Evolutionary conservation across 2,888 invertebrate species (phyloP).

Genomic region (Ophion obscuratus): DNA sequence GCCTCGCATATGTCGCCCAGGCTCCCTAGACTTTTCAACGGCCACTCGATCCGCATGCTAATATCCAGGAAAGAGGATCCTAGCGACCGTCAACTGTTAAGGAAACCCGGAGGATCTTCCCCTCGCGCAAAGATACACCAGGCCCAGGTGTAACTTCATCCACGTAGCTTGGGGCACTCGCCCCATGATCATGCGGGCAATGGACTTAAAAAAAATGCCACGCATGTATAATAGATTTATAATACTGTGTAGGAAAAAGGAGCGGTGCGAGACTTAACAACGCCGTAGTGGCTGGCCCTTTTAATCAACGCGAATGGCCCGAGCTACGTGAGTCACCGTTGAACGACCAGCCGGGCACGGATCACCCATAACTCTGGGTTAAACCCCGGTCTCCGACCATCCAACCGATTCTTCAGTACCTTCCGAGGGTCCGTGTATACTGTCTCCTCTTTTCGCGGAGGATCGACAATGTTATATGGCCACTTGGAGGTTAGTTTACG

Average conservation of each 20-base stretch:
- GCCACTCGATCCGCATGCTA: conserved; percentile 69
- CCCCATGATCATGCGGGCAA: background rate
- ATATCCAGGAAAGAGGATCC: conserved; percentile 61
- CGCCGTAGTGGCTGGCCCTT: conserved; percentile 65
- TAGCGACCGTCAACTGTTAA: conserved; percentile 10
- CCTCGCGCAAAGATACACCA: background rate
- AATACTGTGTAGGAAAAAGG: background rate
- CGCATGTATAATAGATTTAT: background rate
- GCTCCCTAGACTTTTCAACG: conserved; percentile 63
- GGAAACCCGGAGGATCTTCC: conserved; percentile 8
- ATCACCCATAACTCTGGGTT: conserved; percentile 68
- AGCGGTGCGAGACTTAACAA: background rate
- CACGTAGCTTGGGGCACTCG: background rate
- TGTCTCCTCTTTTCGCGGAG: background rate
- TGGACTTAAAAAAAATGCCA: conserved; percentile 8
- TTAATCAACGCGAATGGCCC: conserved; percentile 78
- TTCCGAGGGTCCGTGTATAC: background rate
- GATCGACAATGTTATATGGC: background rate
- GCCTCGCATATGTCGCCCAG: conserved; percentile 29
- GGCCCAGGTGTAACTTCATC: background rate
- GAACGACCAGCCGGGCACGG: conserved; percentile 71
- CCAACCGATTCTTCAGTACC: conserved; percentile 13
- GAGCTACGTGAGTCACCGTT: conserved; percentile 73
- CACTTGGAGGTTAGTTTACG: conserved; percentile 1
- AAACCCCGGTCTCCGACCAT: conserved; percentile 23